Evolutionary conservation across 2,888 invertebrate species (phyloP), one percentile per base, ranked within the genome.

Genomic region (Melieria picta): DNA sequence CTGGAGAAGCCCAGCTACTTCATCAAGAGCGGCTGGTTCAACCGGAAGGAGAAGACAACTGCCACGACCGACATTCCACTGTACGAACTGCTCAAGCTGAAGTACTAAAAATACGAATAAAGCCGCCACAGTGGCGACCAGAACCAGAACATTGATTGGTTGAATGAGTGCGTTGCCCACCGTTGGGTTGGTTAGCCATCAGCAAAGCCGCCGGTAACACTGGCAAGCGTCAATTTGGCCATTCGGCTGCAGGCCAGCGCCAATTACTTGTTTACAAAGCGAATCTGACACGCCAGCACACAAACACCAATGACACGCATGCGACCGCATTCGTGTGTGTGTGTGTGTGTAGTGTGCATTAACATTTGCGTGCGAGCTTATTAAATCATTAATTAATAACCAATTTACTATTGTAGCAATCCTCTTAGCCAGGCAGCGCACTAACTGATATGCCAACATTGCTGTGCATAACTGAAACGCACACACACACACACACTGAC

Each of bases 1-100:
- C 64, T 87, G 13, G 73, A 80, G 10, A 80, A 81, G 4, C 87
- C 87, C 1, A 71, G 74, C 50, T 87, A 84, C 71, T 76, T 87
- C 16, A 73, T 82, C 0, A 75, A 81, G 10, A 75, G 78, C 30
- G 85, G 86, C 0, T 77, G 80, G 43, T 86, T 86, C 58, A 78
- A 80, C 11, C 66, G 72, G 52, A 76, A 77, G 10, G 75, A 76
- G 7, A 66, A 79, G 13, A 71, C 73, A 5, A 76, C 78, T 7
- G 72, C 80, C 0, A 79, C 77, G 0, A 56, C 13, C 0, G 83
- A 84, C 52, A 71, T 84, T 30, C 86, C 86, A 1, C 78, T 86
- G 0, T 86, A 85, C 65, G 85, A 86, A 57, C 78, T 80, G 60
- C 75, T 86, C 5, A 84, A 84, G 58, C 71, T 84, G 43, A 80